Base-by-base conservation (phyloP, 2,888 invertebrate genomes). In the Drosophila kuntzei region DNA sequence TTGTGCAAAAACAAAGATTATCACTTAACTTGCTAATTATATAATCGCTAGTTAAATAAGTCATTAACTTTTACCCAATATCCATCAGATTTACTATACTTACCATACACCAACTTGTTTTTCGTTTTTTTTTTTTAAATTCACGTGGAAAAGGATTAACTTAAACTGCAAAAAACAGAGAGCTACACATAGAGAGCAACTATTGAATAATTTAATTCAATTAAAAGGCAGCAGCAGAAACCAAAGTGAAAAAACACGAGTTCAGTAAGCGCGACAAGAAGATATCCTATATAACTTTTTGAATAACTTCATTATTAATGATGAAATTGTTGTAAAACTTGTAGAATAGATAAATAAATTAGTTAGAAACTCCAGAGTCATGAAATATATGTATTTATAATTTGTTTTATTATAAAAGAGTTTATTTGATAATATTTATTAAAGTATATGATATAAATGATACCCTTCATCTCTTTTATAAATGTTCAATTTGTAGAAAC, bases 201-300 rank as follows among this genome's bases (percentile, higher is more conserved):
- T 63, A 43, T 71, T 88, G 67, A 80, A 88, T 83, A 65, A 88
- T 76, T 82, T 39, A 86, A 86, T 68, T 86, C 61, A 88, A 83
- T 80, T 88, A 82, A 65, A 55, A 58, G 46, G 14, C 32, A 62
- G 29, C 27, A 41, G 34, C 27, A 20, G 25, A 9, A 55, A 76
- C 18, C 39, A 53, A 53, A 53, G 34, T 41, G 18, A 14, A 16
- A 36, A 32, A 14, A 8, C 12, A n/a, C 3, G 1, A n/a, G 8
- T 11, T 3, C 18, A 3, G 20, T 11, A 9, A 18, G 25, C 27
- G 16, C 14, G 53, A 53, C 57, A 7, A 6, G 0, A 0, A 8
- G 11, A 53, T 66, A 61, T 58, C 50, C 43, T 37, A n/a, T 25
- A 36, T 2, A 9, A n/a, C 3, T 3, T 12, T 8, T 9, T 8